Evolutionary conservation across 1,140 invertebrate genomes (phyloP), one percentile per base, ranked within the genome.

Genomic region (Ceratosolen solmsi): DNA sequence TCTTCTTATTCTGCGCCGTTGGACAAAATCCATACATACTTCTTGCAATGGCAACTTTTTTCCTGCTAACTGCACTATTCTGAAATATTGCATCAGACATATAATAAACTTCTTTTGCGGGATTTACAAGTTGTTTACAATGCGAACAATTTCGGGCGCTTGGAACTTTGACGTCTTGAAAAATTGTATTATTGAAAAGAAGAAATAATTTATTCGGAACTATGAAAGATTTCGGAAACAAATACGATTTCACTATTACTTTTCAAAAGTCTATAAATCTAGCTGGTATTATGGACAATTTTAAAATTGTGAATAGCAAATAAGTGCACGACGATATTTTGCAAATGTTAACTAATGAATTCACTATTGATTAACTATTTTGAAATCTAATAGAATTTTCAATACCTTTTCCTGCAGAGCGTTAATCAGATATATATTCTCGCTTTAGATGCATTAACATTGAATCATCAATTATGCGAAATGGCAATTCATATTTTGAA

Each of bases 1-100:
- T 54, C 72, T 72, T 79, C 65, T 72, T 80, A 46, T 84, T 84
- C 76, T 82, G 41, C 49, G 36, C 27, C 46, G 25, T 54, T 76
- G 51, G 51, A 76, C 38, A 20, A 63, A 60, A 63, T 41, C 33
- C 56, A 56, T 72, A 58, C 51, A 22, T 68, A 71, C 30, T 36
- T 58, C 25, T 33, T 41, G 51, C 46, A 58, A 30, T 79, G 51
- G 25, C 33, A 56, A 72, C n/a, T 71, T 72, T 72, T 79, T 71
- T 72, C 38, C 2, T 65, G 60, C 33, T 65, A 36, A 65, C 27
- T 36, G 17, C 33, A 36, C 30, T 65, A 36, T 65, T 20, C 33
- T 36, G 30, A 36, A 65, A 65, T 65, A 65, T 65, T 65, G 30
- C 25, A 36, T 11, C 27, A 36, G 60, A 36, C 60, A 20, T 36